phyloP scores from a whole-genome alignment of 2,113 vertebrate genomes.

The Pollimyrus isidori region DNA sequence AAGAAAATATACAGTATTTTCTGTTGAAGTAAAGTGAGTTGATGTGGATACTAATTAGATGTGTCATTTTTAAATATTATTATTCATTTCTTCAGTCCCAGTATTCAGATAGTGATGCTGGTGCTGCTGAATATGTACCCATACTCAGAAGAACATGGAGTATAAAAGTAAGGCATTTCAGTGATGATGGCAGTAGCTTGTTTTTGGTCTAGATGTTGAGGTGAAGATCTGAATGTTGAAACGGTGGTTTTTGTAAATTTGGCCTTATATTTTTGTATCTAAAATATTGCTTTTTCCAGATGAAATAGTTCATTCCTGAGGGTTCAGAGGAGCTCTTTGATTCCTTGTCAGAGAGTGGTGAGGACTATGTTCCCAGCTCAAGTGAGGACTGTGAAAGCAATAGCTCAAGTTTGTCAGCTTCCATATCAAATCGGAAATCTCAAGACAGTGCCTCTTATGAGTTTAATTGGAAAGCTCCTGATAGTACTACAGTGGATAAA shows the following conservation, averaged over 20 bases:
- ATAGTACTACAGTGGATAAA: background rate
- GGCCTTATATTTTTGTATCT: background rate
- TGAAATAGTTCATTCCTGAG: background rate
- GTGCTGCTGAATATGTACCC: background rate
- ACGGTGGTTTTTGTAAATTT: background rate
- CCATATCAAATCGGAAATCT: background rate
- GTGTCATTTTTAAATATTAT: background rate
- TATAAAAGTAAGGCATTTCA: background rate
- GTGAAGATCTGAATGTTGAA: background rate
- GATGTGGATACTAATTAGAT: background rate
- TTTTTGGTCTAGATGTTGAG: background rate
- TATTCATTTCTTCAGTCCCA: background rate
- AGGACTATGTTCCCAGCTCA: background rate
- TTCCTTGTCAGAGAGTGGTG: background rate
- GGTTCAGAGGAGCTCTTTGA: background rate
- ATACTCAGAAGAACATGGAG: background rate
- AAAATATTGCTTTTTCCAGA: background rate
- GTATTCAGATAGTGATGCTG: background rate
- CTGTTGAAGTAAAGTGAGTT: background rate
- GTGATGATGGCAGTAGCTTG: background rate
- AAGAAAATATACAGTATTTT: background rate
- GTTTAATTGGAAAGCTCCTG: background rate
- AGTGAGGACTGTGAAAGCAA: background rate
- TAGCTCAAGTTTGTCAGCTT: background rate
- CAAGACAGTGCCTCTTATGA: background rate